Conservation (phyloP, 2,113 vertebrate genomes). For the Cyphomyrus plagiostoma region DNA sequence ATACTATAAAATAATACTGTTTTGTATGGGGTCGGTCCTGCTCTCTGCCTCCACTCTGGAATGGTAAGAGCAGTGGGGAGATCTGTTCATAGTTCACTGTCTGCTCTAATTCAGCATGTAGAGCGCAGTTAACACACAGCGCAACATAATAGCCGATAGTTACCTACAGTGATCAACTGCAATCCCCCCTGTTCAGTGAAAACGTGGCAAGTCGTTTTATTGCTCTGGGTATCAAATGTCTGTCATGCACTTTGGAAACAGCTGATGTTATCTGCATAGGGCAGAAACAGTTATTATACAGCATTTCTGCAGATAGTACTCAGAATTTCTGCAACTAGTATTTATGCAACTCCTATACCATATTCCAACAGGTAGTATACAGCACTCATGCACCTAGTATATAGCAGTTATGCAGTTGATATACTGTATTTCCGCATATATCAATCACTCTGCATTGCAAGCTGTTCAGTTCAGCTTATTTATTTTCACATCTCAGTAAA, state of each 20-base stretch:
- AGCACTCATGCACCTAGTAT: not conserved
- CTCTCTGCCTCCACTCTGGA: not conserved
- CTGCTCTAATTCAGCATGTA: not conserved
- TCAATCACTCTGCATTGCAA: not conserved
- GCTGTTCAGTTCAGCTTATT: not conserved
- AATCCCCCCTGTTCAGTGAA: not conserved
- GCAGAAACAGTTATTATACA: not conserved
- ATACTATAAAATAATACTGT: not conserved
- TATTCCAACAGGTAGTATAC: not conserved
- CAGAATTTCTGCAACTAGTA: not conserved
- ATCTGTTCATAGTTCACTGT: not conserved
- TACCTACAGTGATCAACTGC: not conserved
- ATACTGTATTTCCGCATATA: not conserved
- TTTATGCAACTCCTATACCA: not conserved
- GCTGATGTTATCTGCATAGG: not conserved
- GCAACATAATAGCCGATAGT: not conserved
- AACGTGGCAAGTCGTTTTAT: not conserved
- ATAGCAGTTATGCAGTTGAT: not conserved
- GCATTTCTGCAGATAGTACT: not conserved
- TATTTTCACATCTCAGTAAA: not conserved
- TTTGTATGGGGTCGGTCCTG: not conserved
- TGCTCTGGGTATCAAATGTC: not conserved
- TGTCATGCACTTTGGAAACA: constrained; percentile 11
- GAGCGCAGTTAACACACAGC: not conserved
- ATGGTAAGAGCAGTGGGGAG: not conserved